phyloP scores from a whole-genome alignment of 1,140 invertebrate species.

The Drosophila setifemur region DNA sequence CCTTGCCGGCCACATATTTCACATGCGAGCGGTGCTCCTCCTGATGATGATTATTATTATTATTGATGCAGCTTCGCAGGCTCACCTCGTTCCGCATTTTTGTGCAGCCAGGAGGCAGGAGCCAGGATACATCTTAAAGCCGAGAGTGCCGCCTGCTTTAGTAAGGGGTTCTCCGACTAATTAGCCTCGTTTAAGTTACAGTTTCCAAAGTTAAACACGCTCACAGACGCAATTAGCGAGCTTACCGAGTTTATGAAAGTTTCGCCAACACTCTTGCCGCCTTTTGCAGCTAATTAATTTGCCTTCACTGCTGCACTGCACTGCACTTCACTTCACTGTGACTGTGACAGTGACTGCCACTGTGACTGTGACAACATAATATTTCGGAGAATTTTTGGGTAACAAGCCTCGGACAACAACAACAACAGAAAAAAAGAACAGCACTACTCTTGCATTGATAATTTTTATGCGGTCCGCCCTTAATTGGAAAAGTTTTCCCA shows the following conservation, averaged over 20 bases:
- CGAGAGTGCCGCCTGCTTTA: background rate
- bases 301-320: constrained; percentile 19
- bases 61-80: constrained; percentile 44
- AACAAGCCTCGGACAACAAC: background rate
- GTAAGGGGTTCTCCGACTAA: constrained; percentile 48
- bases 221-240: constrained; percentile 58
- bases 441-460: constrained; percentile 54
- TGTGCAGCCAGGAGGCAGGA: background rate
- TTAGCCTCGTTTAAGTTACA: constrained; percentile 66
- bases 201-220: constrained; percentile 59
- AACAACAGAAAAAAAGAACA: constrained; percentile 24
- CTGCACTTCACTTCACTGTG: background rate
- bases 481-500: constrained; percentile 79
- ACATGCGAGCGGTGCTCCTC: background rate
- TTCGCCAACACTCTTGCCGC: constrained; percentile 13
- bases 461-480: constrained; percentile 58
- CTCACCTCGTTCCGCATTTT: no score
- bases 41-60: constrained; percentile 33
- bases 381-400: constrained; percentile 1
- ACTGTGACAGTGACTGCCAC: constrained; percentile 1
- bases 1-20: constrained; percentile 17
- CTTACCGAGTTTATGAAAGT: constrained; percentile 43
- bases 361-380: constrained; percentile 5
- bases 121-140: constrained; percentile 11
- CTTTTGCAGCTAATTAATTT: constrained; percentile 45